Conservation (phyloP, 2,888 invertebrate genomes). For the Ptilodon capucinus region DNA sequence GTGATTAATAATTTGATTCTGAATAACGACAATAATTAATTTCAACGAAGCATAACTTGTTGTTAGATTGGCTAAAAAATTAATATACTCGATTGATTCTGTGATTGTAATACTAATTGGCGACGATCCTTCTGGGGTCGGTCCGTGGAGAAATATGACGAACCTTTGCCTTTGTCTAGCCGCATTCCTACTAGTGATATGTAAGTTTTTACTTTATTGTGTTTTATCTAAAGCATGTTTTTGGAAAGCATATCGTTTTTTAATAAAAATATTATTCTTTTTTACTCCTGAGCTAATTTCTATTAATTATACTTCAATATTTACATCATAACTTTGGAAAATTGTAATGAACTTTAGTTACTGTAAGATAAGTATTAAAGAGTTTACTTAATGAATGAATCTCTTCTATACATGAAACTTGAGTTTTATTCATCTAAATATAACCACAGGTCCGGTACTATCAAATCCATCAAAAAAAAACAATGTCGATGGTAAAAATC, state of each 20-base stretch:
- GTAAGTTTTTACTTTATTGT: slow-evolving; percentile 36
- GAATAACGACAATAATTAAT: slow-evolving; percentile 37
- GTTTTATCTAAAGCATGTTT: background rate
- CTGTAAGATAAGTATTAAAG: no score
- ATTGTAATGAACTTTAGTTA: no score
- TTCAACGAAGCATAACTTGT: slow-evolving; percentile 37
- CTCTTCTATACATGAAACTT: no score
- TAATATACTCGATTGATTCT: slow-evolving; percentile 19
- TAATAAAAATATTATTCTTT: background rate
- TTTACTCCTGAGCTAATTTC: no score
- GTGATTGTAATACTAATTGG: slow-evolving; percentile 27
- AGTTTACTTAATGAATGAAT: no score
- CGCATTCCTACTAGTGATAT: slow-evolving; percentile 35
- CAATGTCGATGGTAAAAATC: slow-evolving; percentile 4
- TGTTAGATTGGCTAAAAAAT: slow-evolving; percentile 47
- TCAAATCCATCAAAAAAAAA: slow-evolving; percentile 24
- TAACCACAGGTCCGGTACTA: slow-evolving; percentile 23
- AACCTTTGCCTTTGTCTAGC: slow-evolving; percentile 31
- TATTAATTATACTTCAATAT: no score
- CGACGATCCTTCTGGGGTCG: slow-evolving; percentile 49
- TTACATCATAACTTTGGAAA: no score
- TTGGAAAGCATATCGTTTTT: background rate
- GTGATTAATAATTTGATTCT: slow-evolving; percentile 11
- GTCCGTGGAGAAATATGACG: slow-evolving; percentile 40
- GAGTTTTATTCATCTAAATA: background rate